Base-by-base conservation (phyloP, 2,888 invertebrate species). In the Amorpha juglandis region DNA sequence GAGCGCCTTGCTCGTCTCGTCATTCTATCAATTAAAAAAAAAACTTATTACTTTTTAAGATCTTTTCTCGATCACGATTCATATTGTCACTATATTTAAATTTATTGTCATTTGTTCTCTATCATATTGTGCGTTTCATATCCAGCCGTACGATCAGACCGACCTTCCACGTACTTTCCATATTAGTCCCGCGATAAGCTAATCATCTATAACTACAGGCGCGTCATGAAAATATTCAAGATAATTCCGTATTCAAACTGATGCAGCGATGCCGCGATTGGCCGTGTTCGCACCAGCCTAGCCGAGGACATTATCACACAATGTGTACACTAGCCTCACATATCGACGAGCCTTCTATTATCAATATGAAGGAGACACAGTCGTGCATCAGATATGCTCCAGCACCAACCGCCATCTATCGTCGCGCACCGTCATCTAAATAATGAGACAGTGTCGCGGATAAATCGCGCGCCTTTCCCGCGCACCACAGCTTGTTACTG, bases 341-440 rank as follows among this genome's bases (percentile, higher is more conserved):
- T 16, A 58, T 21, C 35, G 11, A 58, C 38, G 12, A 58, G 16
- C 19, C 16, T 58, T 58, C 55, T 55, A 55, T 38, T 38, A 55
- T 38, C 38, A 38, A 42, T 45, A 47, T 14, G 63, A 9, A 35
- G 58, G 19, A 35, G 58, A 16, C 38, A 19, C 19, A 16, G 42
- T 85, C 91, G 90, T 90, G 90, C 77, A 91, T 90, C 91, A 81
- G 91, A 92, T 92, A 91, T 68, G 78, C 78, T 74, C 78, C 66
- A 68, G 75, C 78, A 75, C 73, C 75, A 70, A 78, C 78, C 85
- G 88, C 89, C 89, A 90, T 90, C 91, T 90, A 89, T 87, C 90
- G 90, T 83, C 87, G 83, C 84, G 74, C 74, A 76, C 69, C 73
- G 80, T 84, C 89, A 91, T 91, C 90, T 91, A 89, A 90, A 88